Conservation (phyloP, 2,113 vertebrate species). For the Hypomesus transpacificus region DNA sequence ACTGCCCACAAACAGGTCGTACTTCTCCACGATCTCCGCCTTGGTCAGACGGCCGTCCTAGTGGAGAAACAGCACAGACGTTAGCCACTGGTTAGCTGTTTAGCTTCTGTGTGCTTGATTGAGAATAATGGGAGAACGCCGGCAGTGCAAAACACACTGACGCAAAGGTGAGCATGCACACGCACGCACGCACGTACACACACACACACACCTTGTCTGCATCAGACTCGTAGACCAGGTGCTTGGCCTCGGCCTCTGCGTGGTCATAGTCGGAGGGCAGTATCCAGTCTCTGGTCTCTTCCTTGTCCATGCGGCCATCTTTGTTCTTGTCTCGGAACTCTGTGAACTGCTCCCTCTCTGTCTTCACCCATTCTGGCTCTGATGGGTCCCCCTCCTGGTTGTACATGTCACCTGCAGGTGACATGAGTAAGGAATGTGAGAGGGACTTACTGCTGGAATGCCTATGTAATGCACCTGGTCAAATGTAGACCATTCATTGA, state of each 20-base stretch:
- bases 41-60: slow-evolving; percentile 88
- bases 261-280: slow-evolving; percentile 95
- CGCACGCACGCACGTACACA: background rate
- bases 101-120: background rate
- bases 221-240: slow-evolving; percentile 94
- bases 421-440: background rate
- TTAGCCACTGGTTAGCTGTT: background rate
- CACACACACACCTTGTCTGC: slow-evolving; percentile 79
- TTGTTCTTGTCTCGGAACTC: slow-evolving; percentile 95
- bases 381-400: slow-evolving; percentile 83
- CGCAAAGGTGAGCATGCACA: background rate
- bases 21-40: slow-evolving; percentile 92
- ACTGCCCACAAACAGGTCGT: slow-evolving; percentile 94
- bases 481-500: background rate
- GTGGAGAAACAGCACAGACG: slow-evolving; percentile 6
- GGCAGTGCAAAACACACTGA: too few relatives aligned
- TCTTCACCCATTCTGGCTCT: slow-evolving; percentile 96
- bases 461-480: background rate
- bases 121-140: background rate
- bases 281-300: slow-evolving; percentile 96
- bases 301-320: slow-evolving; percentile 94
- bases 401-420: slow-evolving; percentile 90
- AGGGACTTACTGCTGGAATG: background rate
- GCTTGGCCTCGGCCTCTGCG: slow-evolving; percentile 91
- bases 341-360: slow-evolving; percentile 90